Evolutionary conservation across 64 coral and sea anemone genomes (phyloP).

Genomic region (Orbicella faveolata): DNA sequence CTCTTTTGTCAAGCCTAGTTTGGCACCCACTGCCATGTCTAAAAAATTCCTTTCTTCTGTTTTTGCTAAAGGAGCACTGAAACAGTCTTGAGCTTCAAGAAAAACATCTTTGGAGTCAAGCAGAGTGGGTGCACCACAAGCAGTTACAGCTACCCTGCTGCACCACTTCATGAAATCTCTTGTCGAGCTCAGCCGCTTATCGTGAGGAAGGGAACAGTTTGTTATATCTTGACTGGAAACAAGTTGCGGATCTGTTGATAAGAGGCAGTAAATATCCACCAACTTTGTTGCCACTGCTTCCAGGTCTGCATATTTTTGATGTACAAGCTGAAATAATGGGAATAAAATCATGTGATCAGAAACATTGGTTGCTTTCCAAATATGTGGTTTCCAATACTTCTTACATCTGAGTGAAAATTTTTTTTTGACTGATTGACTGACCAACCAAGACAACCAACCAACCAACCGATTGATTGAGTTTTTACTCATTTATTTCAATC

Average conservation of each 20-base stretch:
- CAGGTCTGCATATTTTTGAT: conserved; percentile 67
- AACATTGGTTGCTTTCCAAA: no score
- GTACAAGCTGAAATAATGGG: conserved; percentile 48
- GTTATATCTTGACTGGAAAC: conserved; percentile 52
- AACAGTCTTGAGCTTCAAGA: conserved; percentile 93
- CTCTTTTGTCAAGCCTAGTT: conserved; percentile 85
- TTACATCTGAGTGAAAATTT: no score
- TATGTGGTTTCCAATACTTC: no score
- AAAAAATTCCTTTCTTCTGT: conserved; percentile 48
- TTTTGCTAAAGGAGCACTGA: conserved; percentile 79
- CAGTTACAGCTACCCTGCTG: conserved; percentile 56
- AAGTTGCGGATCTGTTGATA: conserved; percentile 73
- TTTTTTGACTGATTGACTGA: no score
- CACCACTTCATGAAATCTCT: conserved; percentile 96
- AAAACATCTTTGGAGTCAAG: conserved; percentile 80
- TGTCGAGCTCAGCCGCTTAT: conserved; percentile 72
- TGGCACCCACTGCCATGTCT: conserved; percentile 78
- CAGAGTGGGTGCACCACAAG: conserved; percentile 45
- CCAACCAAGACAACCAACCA: no score
- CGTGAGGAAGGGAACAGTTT: conserved; percentile 49
- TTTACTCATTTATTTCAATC: no score
- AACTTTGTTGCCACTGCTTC: conserved; percentile 71
- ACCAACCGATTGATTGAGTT: no score
- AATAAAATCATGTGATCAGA: background rate
- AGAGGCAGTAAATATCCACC: conserved; percentile 80